Conservation (phyloP, 1,140 invertebrate genomes). For the Camponotus pennsylvanicus region DNA sequence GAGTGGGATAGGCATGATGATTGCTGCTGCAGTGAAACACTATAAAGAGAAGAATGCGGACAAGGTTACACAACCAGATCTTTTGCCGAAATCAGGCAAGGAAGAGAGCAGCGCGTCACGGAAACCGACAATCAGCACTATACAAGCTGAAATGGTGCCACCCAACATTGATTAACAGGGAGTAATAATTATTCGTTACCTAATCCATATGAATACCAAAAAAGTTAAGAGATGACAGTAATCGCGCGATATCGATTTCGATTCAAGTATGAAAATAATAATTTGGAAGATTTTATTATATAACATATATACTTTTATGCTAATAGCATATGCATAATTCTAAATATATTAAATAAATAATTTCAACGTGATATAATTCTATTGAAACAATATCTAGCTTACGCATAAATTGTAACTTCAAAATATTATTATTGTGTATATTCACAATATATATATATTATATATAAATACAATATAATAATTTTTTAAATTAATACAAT, state of each 20-base stretch:
- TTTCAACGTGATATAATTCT: no score
- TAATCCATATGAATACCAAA: background rate
- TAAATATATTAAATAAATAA: background rate
- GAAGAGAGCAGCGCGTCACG: background rate
- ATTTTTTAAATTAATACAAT: no score
- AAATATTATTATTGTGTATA: no score
- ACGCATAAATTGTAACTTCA: no score
- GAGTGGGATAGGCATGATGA: constrained; percentile 4
- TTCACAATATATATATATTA: no score
- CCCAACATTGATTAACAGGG: constrained; percentile 38
- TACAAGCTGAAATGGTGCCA: background rate
- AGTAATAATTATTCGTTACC: constrained; percentile 1
- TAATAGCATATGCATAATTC: background rate
- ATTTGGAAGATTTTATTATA: background rate
- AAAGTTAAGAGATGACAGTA: background rate
- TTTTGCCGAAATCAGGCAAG: background rate
- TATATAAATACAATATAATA: no score
- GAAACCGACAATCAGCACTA: constrained; percentile 8
- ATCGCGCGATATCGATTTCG: background rate
- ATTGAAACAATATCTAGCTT: no score
- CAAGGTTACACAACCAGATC: background rate
- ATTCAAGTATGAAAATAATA: background rate
- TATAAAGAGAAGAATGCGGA: background rate
- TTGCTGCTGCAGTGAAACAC: background rate
- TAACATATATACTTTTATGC: constrained; percentile 6